Evolutionary conservation across 2,797 vertebrate genomes (phyloP).

Genomic region (Poeciliopsis presidionis): DNA sequence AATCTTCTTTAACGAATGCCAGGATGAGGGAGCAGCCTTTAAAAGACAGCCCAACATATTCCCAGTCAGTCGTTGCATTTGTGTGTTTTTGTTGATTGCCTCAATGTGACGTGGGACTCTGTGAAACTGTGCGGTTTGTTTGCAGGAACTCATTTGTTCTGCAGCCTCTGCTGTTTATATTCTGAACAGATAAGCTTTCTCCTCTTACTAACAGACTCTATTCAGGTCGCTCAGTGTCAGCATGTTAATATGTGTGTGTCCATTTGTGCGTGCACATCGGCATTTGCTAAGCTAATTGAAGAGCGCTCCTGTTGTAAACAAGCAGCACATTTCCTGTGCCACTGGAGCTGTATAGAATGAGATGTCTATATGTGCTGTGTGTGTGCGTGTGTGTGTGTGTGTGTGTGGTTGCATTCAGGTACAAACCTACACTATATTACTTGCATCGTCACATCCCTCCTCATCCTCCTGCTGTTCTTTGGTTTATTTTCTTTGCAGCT

Average conservation of each 20-base stretch:
- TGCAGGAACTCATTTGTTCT: conserved; percentile 53
- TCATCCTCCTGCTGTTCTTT: conserved; percentile 25
- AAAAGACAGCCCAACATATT: conserved; percentile 34
- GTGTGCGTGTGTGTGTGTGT: neutral
- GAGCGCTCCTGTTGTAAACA: conserved; percentile 64
- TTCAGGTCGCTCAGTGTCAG: conserved; percentile 15
- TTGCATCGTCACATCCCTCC: conserved; percentile 46
- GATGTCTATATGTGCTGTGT: conserved; percentile 6
- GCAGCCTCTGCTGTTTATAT: conserved; percentile 61
- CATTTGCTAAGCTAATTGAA: conserved; percentile 63
- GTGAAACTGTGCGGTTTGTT: conserved; percentile 8
- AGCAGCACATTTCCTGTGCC: conserved; percentile 49
- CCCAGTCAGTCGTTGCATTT: conserved; percentile 25
- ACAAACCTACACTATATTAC: conserved; percentile 49
- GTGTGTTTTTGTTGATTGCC: conserved; percentile 3
- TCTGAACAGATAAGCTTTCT: conserved; percentile 47
- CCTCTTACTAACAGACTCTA: conserved; percentile 33
- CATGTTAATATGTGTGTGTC: conserved; percentile 18
- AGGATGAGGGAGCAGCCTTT: conserved; percentile 42
- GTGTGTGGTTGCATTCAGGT: conserved; percentile 17
- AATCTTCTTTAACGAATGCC: conserved; percentile 11
- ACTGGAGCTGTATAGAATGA: conserved; percentile 10
- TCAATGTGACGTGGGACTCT: neutral
- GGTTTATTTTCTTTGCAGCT: conserved; percentile 1
- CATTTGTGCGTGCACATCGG: conserved; percentile 5